Evolutionary conservation across 2,888 invertebrate species (phyloP), one percentile per base, ranked within the genome.

Genomic region (Platynereis dumerilii): DNA sequence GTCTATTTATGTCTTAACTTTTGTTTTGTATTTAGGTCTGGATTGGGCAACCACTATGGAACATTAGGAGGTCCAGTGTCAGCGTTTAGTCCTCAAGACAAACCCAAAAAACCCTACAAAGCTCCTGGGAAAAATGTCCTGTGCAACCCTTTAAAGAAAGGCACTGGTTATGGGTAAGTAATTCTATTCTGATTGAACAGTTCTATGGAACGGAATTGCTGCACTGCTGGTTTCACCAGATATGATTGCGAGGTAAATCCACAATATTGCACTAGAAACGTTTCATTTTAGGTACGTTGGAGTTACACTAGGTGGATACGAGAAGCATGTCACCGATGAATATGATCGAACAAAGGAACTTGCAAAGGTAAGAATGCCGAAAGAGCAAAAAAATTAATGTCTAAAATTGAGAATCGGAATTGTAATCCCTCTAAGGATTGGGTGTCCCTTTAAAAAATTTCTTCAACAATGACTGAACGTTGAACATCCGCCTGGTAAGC

Each of bases 111-210:
- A 64, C 68, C 73, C 45, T 72, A 72, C 60, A 76, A 76, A 66
- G 54, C 73, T 12, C 68, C 77, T n/a, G 76, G 77, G 22, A 83
- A 78, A 72, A 84, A 84, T 73, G 73, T 84, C 22, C 66, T 76
- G 44, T 83, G 82, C 53, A 83, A 81, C 66, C 84, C 84, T 39
- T 76, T 80, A 15, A 84, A 83, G 69, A 77, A 71, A 72, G 84
- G 84, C 61, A 84, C 84, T 56, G 84, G 84, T 52, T 84, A 76
- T 77, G 84, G 84, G 80, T 84, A 34, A 34, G 34, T 34, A 34
- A 34, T 34, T 34, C n/a, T n/a, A n/a, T n/a, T n/a, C n/a, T n/a
- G n/a, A n/a, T n/a, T n/a, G n/a, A n/a, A n/a, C n/a, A n/a, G n/a
- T n/a, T n/a, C n/a, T n/a, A n/a, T n/a, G n/a, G n/a, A n/a, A n/a